Percentiles rank a stretch among this genome's conserved stretches.
These are phyloP conservation scores for Drosophila silvestris DNA, from an alignment of 2,888 invertebrate genomes.

Conservation along the genomic window DNA sequence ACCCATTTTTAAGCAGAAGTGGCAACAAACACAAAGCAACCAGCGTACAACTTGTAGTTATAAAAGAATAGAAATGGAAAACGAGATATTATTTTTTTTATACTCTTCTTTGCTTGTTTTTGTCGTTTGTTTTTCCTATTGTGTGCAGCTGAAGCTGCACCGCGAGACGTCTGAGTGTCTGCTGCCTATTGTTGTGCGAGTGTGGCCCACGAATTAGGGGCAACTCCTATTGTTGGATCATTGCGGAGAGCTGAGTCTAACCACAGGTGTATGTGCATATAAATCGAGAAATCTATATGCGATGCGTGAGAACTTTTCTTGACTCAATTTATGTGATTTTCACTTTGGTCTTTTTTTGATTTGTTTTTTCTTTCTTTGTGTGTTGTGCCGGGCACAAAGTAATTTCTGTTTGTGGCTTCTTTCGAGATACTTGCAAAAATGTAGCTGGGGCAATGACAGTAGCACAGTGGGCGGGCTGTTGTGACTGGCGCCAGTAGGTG, in stretches of 20 bases:
- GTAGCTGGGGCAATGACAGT: constrained; percentile 3
- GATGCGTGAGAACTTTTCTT: constrained; percentile 73
- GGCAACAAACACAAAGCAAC: constrained; percentile 38
- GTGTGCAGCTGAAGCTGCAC: constrained; percentile 56
- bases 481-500: constrained; percentile 44
- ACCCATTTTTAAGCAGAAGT: constrained; percentile 72
- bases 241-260: constrained; percentile 41
- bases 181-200: constrained; percentile 51
- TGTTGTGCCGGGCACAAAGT: constrained; percentile 16
- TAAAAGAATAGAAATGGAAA: constrained; percentile 63
- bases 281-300: constrained; percentile 40
- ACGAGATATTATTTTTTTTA: constrained; percentile 57
- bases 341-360: constrained; percentile 19
- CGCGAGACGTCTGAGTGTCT: constrained; percentile 66
- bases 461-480: constrained; percentile 37
- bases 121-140: constrained; percentile 51
- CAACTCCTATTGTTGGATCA: constrained; percentile 60
- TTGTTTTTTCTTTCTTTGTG: constrained; percentile 29
- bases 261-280: constrained; percentile 66
- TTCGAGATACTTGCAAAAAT: constrained; percentile 61
- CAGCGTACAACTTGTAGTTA: constrained; percentile 17
- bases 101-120: constrained; percentile 21
- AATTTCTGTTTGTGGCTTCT: constrained; percentile 49
- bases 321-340: constrained; percentile 62
- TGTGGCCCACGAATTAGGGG: constrained; percentile 65